phyloP scores from a whole-genome alignment of 2,797 vertebrate species.

The Morelia viridis region DNA sequence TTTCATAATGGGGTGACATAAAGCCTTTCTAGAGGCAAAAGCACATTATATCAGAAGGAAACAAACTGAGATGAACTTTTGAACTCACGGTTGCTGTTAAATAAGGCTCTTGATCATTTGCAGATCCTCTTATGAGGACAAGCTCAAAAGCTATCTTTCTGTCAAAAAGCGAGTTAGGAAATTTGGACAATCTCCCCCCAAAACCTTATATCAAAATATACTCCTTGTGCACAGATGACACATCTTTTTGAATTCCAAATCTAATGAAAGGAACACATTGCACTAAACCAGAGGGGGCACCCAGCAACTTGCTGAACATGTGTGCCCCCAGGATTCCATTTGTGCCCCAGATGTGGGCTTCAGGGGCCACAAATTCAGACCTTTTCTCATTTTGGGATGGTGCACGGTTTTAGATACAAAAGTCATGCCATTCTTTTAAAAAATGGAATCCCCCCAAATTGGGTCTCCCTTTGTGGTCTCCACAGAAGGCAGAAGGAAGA shows the following conservation, averaged over 20 bases:
- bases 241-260: neutral
- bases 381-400: neutral
- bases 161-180: neutral
- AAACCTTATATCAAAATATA: neutral
- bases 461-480: neutral
- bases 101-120: neutral
- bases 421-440: neutral
- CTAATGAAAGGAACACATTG: neutral
- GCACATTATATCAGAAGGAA: constrained; percentile 19
- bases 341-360: neutral
- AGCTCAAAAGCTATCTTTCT: neutral
- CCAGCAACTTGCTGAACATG: neutral
- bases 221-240: neutral
- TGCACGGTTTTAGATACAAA: neutral
- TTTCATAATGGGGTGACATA: constrained; percentile 33
- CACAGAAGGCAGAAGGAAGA: neutral
- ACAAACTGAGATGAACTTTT: constrained; percentile 30
- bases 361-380: neutral
- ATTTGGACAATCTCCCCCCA: neutral
- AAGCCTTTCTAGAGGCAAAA: neutral
- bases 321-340: neutral
- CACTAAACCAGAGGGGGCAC: neutral
- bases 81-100: neutral
- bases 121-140: neutral
- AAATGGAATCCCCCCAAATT: neutral